Evolutionary conservation across 2,113 vertebrate species (phyloP).

Genomic region (Corythoichthys haematopterus): DNA sequence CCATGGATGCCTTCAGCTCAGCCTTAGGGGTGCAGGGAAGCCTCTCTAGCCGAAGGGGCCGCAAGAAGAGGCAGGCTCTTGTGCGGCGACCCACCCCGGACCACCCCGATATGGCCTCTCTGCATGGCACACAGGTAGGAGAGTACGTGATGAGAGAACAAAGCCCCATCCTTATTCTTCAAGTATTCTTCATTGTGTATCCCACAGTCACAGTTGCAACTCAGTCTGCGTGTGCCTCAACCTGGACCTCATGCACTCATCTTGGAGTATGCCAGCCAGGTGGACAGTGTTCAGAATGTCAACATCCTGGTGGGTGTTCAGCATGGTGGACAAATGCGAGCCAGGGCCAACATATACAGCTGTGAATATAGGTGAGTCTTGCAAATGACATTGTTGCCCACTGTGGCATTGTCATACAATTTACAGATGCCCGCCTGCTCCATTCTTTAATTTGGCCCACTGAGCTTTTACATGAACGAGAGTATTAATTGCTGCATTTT

Average conservation of each 20-base stretch:
- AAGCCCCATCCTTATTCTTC: too few species aligned
- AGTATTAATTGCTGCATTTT: too few species aligned
- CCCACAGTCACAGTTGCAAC: slow-evolving; percentile 73
- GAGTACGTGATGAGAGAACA: neutral
- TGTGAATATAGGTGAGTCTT: slow-evolving; percentile 83
- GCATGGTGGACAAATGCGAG: slow-evolving; percentile 48
- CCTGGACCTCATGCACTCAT: slow-evolving; percentile 76
- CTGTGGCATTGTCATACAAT: too few species aligned
- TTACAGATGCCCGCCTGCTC: too few species aligned
- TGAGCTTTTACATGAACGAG: too few species aligned
- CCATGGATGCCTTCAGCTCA: slow-evolving; percentile 80
- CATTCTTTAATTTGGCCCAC: too few species aligned
- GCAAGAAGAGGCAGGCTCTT: slow-evolving; percentile 60
- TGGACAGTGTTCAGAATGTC: slow-evolving; percentile 61
- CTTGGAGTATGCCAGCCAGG: slow-evolving; percentile 81
- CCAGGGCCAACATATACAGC: slow-evolving; percentile 80
- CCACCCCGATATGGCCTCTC: slow-evolving; percentile 76
- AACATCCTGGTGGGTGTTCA: slow-evolving; percentile 65
- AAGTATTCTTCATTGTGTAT: neutral
- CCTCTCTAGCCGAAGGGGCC: slow-evolving; percentile 48
- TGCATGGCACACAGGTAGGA: slow-evolving; percentile 83
- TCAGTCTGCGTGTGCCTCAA: slow-evolving; percentile 74
- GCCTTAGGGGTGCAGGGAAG: slow-evolving; percentile 72
- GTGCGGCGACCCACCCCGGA: slow-evolving; percentile 65
- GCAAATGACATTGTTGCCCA: neutral